Evolutionary conservation across 2,797 vertebrate species (phyloP), one percentile per base, ranked within the genome.

Genomic region (Brotula barbata): DNA sequence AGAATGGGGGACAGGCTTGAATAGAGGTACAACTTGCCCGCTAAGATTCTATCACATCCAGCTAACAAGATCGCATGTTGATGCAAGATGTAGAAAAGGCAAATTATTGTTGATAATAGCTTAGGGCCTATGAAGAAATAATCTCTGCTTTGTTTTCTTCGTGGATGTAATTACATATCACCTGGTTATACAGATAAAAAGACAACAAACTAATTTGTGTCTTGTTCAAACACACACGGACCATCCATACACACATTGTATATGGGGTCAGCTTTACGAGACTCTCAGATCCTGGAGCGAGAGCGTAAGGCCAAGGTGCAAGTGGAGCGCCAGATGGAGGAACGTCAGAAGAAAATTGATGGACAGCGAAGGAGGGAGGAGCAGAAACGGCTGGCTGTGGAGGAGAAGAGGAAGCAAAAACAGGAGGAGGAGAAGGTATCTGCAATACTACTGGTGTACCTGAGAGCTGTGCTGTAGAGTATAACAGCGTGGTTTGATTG

Each of bases 311-410:
- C 95, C 62, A 95, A 92, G 71, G 66, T 94, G 31, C 93, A 93
- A 16, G 95, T 96, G 46, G 95, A 97, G 77, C 95, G 93, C 22
- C 94, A 97, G 72, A 60, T 96, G 80, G 96, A 98, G 83, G 96
- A 97, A 81, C 95, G 93, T 48, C 95, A 95, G 47, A 92, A 84
- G 58, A 96, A 93, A 43, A 76, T 97, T 3, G 94, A 90, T 47
- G 95, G 97, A 60, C 96, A 97, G 71, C 93, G 94, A 46, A 91
- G 81, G 75, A 98, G 94, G 71, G 96, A 96, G 77, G 94, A 98
- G 16, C 95, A 94, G 61, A 91, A 94, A 59, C 93, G 96, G 58
- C 33, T 90, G 39, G 95, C 95, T 1, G 95, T 91, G 39, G 95
- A 97, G 84, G 93, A 95, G 77, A 98, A 96, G 74, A 93, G 96